Conservation (phyloP, 2,888 invertebrate genomes). For the Rhopalosiphum nymphaeae region DNA sequence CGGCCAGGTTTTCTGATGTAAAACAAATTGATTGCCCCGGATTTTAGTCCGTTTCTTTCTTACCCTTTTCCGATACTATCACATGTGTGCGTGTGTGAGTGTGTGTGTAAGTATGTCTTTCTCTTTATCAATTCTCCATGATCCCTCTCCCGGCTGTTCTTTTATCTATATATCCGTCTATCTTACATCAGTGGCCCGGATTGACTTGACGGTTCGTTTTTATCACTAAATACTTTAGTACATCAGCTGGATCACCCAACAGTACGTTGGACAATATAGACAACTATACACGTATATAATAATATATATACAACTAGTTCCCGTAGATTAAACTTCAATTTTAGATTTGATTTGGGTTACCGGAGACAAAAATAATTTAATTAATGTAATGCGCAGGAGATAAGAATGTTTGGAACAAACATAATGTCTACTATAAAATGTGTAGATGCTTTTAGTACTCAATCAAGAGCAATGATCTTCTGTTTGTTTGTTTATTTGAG, state of each 20-base stretch:
- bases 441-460: neutral
- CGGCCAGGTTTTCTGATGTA: conserved; percentile 62
- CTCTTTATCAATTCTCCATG: conserved; percentile 24
- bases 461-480: neutral
- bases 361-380: neutral
- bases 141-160: neutral
- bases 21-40: conserved; percentile 64
- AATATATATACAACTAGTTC: neutral
- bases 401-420: neutral
- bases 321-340: neutral
- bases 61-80: neutral
- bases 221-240: conserved; percentile 8
- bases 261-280: neutral
- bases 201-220: conserved; percentile 14
- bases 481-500: neutral
- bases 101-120: neutral
- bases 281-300: neutral
- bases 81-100: neutral
- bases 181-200: neutral
- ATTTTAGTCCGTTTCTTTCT: conserved; percentile 44
- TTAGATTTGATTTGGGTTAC: neutral
- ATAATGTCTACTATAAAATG: neutral
- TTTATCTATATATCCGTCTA: neutral
- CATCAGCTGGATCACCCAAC: neutral
- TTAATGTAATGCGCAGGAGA: neutral